Evolutionary conservation across 2,797 vertebrate genomes (phyloP).

Genomic region (Pangasius larnaudii): DNA sequence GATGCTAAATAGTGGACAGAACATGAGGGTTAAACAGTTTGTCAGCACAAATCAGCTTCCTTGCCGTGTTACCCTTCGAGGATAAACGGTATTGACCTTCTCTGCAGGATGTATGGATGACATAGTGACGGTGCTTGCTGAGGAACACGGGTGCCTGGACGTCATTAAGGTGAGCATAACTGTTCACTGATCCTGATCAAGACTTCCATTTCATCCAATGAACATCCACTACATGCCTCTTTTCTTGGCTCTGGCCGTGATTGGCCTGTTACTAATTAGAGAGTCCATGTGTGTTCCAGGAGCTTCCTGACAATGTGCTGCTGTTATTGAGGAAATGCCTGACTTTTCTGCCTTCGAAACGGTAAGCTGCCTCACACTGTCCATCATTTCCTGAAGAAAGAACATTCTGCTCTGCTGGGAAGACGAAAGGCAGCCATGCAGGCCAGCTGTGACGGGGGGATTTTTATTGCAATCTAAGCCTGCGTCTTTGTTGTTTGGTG

Average conservation of each 20-base stretch:
- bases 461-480: neutral
- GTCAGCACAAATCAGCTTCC: neutral
- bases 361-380: conserved; percentile 71
- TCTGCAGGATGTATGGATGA: conserved; percentile 90
- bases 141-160: conserved; percentile 94
- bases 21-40: neutral
- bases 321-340: conserved; percentile 90
- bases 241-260: neutral
- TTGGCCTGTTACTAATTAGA: conserved; percentile 34
- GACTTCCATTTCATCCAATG: neutral
- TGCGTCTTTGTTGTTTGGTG: neutral
- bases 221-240: neutral
- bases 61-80: neutral
- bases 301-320: conserved; percentile 82
- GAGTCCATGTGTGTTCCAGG: conserved; percentile 70
- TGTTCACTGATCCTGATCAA: neutral
- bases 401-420: neutral
- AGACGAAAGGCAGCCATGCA: neutral
- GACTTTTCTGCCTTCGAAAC: conserved; percentile 89
- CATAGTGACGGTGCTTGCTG: conserved; percentile 89
- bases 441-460: conserved; percentile 5
- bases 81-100: neutral
- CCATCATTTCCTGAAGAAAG: conserved; percentile 4
- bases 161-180: conserved; percentile 82
- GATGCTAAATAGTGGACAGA: too few relatives aligned